These are phyloP conservation scores for Girardinus metallicus DNA, from an alignment of 2,797 vertebrate species.

Conservation along the genomic window DNA sequence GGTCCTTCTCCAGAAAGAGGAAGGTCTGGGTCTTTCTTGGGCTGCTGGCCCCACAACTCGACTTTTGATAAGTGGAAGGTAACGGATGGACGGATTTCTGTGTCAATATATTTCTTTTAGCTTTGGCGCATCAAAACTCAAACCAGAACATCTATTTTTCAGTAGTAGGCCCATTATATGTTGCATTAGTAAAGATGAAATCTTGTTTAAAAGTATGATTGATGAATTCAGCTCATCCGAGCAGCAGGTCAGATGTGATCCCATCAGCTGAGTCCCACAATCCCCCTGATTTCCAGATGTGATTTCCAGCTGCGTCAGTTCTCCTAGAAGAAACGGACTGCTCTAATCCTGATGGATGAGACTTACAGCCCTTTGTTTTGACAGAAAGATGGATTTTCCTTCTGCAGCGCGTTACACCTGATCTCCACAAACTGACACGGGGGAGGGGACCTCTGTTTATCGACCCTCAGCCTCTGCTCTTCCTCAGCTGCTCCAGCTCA, in stretches of 20 bases:
- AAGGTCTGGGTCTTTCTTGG: too few species aligned
- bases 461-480: slow-evolving; percentile 8
- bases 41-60: too few species aligned
- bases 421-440: slow-evolving; percentile 25
- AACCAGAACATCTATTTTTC: neutral
- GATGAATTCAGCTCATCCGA: neutral
- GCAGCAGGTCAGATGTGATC: slow-evolving; percentile 6
- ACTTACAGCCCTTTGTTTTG: slow-evolving; percentile 31
- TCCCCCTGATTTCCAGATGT: neutral
- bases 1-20: too few species aligned
- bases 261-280: neutral
- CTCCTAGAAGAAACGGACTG: neutral
- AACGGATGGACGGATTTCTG: neutral
- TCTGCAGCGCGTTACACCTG: slow-evolving; percentile 31
- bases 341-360: slow-evolving; percentile 33
- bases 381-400: slow-evolving; percentile 51
- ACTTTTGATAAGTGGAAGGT: too few species aligned
- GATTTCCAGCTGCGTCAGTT: slow-evolving; percentile 1
- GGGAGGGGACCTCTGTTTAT: slow-evolving; percentile 16
- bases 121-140: neutral
- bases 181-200: neutral
- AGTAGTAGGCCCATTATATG: neutral
- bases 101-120: neutral
- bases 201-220: slow-evolving; percentile 1
- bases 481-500: slow-evolving; percentile 25